Conservation (phyloP, 2,797 vertebrate species). For the Pipistrellus kuhlii region DNA sequence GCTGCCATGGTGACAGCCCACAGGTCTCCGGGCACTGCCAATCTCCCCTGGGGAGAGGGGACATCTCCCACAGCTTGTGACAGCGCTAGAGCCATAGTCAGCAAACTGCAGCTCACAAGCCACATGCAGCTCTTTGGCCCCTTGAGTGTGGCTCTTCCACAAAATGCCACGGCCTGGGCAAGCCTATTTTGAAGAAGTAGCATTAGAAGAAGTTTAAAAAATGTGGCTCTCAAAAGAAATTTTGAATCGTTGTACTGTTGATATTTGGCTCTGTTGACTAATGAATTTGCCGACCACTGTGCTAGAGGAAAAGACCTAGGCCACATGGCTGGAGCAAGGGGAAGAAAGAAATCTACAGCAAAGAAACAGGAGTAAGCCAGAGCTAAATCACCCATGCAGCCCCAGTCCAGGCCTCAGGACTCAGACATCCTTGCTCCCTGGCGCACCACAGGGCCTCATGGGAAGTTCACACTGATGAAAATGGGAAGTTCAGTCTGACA, state of each 20-base stretch:
- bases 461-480: not conserved
- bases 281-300: too few relatives aligned
- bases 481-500: not conserved
- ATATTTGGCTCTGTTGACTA: too few relatives aligned
- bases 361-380: not conserved
- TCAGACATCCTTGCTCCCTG: not conserved
- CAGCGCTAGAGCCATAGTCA: not conserved
- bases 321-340: not conserved
- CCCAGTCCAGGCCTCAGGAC: not conserved
- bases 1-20: not conserved
- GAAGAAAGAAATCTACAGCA: not conserved
- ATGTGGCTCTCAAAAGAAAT: too few relatives aligned
- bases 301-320: not conserved
- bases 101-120: too few relatives aligned
- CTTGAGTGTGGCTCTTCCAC: too few relatives aligned
- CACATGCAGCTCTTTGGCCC: too few relatives aligned
- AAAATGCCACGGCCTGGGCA: too few relatives aligned
- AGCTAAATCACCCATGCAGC: not conserved
- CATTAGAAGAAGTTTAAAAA: too few relatives aligned
- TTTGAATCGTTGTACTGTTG: too few relatives aligned
- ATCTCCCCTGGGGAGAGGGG: not conserved
- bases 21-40: not conserved
- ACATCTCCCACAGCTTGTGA: not conserved
- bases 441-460: fast-evolving
- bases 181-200: too few relatives aligned